A percentile compares a stretch with the other conserved stretches of the same genome.
Conservation (phyloP, 2,888 invertebrate genomes). For the Chaetogeoica ovagalla region DNA sequence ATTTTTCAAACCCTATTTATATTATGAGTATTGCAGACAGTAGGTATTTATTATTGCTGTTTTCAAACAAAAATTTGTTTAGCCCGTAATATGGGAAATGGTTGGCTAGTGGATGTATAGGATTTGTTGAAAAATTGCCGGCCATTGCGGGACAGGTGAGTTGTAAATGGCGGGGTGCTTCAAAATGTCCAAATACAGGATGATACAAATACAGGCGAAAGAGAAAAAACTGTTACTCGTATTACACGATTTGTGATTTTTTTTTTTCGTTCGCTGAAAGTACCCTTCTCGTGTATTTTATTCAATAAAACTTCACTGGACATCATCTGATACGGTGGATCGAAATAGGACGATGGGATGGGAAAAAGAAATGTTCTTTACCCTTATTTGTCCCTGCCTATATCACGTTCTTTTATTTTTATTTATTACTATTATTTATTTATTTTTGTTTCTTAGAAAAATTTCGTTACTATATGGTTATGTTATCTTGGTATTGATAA, state of each 20-base stretch:
- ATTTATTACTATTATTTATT: background rate
- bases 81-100: background rate
- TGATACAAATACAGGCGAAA: too few species aligned
- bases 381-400: background rate
- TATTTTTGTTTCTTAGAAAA: background rate
- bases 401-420: background rate
- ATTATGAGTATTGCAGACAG: too few species aligned
- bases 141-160: background rate
- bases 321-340: slow-evolving; percentile 42
- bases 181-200: slow-evolving; percentile 29
- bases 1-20: too few species aligned
- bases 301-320: slow-evolving; percentile 32
- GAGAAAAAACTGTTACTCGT: slow-evolving; percentile 10
- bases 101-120: background rate
- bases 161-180: slow-evolving; percentile 9
- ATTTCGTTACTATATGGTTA: background rate
- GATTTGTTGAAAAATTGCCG: background rate
- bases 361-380: slow-evolving; percentile 26
- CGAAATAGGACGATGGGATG: background rate
- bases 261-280: background rate
- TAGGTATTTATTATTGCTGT: background rate
- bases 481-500: too few species aligned
- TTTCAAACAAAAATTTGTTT: background rate
- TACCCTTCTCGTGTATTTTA: slow-evolving; percentile 23
- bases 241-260: slow-evolving; percentile 33